Base-by-base conservation (phyloP, 2,888 invertebrate genomes). In the Gasteruption jaculator region DNA sequence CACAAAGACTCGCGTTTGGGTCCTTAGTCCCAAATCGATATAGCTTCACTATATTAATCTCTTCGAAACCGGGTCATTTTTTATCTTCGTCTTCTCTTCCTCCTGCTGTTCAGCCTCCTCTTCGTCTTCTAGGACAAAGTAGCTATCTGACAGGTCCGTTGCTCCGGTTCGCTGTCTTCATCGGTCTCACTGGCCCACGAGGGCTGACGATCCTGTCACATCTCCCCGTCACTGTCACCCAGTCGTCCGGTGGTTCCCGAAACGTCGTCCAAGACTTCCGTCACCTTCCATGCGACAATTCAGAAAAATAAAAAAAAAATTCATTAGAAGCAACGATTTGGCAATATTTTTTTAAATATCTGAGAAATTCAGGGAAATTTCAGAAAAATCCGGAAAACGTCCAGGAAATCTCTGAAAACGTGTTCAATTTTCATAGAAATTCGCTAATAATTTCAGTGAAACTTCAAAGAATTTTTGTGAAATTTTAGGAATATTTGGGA, bases 111-210 rank as follows among this genome's bases (percentile, higher is more conserved):
- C 16, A 8, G 6, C 8, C 15, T 29, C 16, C 16, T 18, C 16
- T 12, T 18, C 16, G 29, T n/a, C 7, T 24, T 26, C 57, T 63
- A 65, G 49, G 65, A 66, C 33, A 65, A 43, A 29, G 65, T 65
- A 12, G 66, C 62, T 31, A 65, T 65, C 41, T 65, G 65, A 51
- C 66, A 66, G 12, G 55, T 61, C 40, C 59, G 60, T 48, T 58
- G 63, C 49, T 65, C 66, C 15, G 55, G 54, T 45, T 65, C 65
- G 46, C 65, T 66, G 46, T 65, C 65, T 40, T 65, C 65, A 41
- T 65, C 65, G n/a, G 65, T 55, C 39, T 65, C 65, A 39, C 66
- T 65, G 12, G 57, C 63, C 65, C 65, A 65, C 11, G 65, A 66
- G 57, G 63, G 55, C 59, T 54, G 65, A 39, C 56, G 60, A 41